phyloP scores from a whole-genome alignment of 2,113 vertebrate species.

The Aphyosemion australe region DNA sequence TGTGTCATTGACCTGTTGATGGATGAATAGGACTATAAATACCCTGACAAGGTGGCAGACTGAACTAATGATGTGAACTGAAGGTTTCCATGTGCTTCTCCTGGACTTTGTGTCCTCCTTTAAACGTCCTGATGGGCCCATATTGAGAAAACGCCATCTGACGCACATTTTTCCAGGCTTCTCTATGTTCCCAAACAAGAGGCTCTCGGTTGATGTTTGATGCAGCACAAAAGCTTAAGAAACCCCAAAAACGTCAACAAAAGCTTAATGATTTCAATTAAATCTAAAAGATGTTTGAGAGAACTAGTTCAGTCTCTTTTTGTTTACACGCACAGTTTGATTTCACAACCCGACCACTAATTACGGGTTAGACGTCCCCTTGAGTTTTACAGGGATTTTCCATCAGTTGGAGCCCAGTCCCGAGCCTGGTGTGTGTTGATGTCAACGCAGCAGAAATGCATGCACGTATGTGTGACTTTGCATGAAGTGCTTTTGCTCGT shows the following conservation, averaged over 20 bases:
- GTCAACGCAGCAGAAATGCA: constrained; percentile 31
- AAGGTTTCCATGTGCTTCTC: constrained; percentile 75
- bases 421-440: constrained; percentile 25
- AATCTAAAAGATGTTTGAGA: constrained; percentile 17
- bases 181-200: not conserved
- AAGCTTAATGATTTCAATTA: constrained; percentile 1
- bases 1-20: constrained; percentile 82
- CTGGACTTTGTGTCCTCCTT: constrained; percentile 72
- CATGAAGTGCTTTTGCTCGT: constrained; percentile 1
- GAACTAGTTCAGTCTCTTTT: constrained; percentile 18
- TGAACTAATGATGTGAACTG: constrained; percentile 79
- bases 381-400: constrained; percentile 71
- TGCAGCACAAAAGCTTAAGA: constrained; percentile 2
- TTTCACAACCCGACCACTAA: constrained; percentile 72
- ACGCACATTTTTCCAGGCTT: constrained; percentile 46
- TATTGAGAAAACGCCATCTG: constrained; percentile 49
- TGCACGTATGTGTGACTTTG: constrained; percentile 2
- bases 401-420: constrained; percentile 53
- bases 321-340: constrained; percentile 62
- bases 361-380: constrained; percentile 63
- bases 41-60: constrained; percentile 79
- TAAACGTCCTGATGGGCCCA: constrained; percentile 46
- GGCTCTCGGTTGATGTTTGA: constrained; percentile 5
- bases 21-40: constrained; percentile 80
- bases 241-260: not conserved